These are phyloP conservation scores for Lepisosteus osseus DNA, from an alignment of 2,113 vertebrate species.

Conservation along the genomic window DNA sequence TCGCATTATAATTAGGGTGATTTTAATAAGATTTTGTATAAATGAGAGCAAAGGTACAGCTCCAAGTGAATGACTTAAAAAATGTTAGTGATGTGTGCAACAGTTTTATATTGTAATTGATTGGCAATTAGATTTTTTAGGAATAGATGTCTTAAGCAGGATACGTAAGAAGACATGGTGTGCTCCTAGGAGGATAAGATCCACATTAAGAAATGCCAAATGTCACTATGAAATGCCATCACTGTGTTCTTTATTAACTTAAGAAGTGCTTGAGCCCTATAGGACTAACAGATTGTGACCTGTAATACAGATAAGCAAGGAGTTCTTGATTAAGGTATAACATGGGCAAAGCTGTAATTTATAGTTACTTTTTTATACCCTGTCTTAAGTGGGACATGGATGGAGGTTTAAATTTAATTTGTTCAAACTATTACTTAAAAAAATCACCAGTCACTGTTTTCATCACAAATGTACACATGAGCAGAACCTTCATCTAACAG, in stretches of 20 bases:
- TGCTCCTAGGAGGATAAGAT: constrained; percentile 3
- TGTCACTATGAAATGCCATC: constrained; percentile 2
- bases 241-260: neutral
- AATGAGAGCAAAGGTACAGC: too few relatives aligned
- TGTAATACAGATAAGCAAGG: neutral
- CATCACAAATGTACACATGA: neutral
- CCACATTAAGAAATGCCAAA: neutral
- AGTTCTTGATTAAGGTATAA: too few relatives aligned
- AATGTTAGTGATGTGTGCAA: neutral
- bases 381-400: too few relatives aligned
- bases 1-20: neutral
- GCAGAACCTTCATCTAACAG: neutral
- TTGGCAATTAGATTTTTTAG: constrained; percentile 3
- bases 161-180: neutral
- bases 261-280: neutral
- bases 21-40: too few relatives aligned
- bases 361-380: too few relatives aligned
- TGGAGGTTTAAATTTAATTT: too few relatives aligned
- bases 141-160: neutral
- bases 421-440: too few relatives aligned
- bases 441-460: neutral
- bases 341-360: too few relatives aligned
- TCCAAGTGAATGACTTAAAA: neutral
- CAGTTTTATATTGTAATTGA: neutral
- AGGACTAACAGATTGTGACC: neutral